Conservation (phyloP, 1,140 invertebrate genomes). For the Philopotamus ludificatus region DNA sequence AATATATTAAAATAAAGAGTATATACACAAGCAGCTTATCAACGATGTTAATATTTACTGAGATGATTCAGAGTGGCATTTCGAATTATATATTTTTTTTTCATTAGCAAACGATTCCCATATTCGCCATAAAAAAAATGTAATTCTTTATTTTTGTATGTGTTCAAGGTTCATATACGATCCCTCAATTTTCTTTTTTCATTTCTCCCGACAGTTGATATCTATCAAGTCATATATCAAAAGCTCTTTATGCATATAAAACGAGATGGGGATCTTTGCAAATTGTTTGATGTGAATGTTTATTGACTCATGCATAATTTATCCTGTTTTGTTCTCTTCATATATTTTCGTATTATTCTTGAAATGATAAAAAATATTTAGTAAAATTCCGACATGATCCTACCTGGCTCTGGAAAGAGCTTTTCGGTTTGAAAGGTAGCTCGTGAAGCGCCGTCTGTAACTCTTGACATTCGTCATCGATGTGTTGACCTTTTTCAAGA, state of each 20-base stretch:
- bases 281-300: background rate
- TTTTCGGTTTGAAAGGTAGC: slow-evolving; percentile 29
- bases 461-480: slow-evolving; percentile 34
- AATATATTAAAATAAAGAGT: too few species aligned
- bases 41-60: too few species aligned
- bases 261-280: background rate
- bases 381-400: background rate
- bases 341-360: background rate
- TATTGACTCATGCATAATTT: background rate
- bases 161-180: too few species aligned
- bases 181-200: too few species aligned
- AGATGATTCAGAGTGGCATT: too few species aligned
- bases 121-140: too few species aligned
- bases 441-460: slow-evolving; percentile 23
- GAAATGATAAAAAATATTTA: background rate
- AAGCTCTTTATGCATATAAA: background rate
- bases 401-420: slow-evolving; percentile 16
- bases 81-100: too few species aligned
- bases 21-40: too few species aligned
- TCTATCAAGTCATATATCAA: background rate
- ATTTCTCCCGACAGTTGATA: too few species aligned
- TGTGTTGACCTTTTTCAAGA: slow-evolving; percentile 36
- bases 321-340: background rate
- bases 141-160: too few species aligned
- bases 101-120: too few species aligned